Base-by-base conservation (phyloP, 2,797 vertebrate genomes). In the Parauchenoglanis ngamensis region DNA sequence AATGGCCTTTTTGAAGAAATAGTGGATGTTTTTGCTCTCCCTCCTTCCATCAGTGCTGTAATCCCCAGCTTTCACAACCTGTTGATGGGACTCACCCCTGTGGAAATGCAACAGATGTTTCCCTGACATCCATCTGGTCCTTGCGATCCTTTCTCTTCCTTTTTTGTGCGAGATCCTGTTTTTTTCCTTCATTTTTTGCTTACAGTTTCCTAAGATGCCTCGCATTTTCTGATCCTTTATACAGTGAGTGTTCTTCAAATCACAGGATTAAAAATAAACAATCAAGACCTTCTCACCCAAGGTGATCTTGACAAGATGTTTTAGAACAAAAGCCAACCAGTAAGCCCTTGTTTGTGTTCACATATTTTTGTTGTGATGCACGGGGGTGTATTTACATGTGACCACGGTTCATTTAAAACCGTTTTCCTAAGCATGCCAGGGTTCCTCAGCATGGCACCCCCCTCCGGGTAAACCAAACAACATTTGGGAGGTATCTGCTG, bases 51-150 rank as follows among this genome's bases (percentile, higher is more conserved):
- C 90, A 92, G 92, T 83, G 67, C 52, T 85, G 83, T 86, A 86
- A 88, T 90, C 89, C 85, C 54, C 82, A 86, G 81, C 83, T 89
- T 89, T 91, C 89, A 80, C 91, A 89, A 90, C 91, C 88, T 89
- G 89, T 88, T 90, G 90, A 91, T 81, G 87, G 85, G 88, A 67
- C 89, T 92, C 73, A 87, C 91, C 91, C 87, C 85, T 86, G 81
- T 90, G 89, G 93, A 95, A 95, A 93, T 91, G 91, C 85, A 96
- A 94, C 95, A 96, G 95, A 96, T 96, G 95, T 95, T 94, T 85
- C 92, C 94, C 91, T 91, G 93, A 94, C 92, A 94, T 95, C 94
- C 95, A 94, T 95, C 93, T 95, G 89, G 90, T 86, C 89, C 86
- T 82, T 65, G 83, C 93, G 93, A 93, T 94, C 94, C 92, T 85